Evolutionary conservation across 30 jellyfish, hydroid and myxozoan species (phyloP), one percentile per base, ranked within the genome.

Genomic region (Aurelia sp.): DNA sequence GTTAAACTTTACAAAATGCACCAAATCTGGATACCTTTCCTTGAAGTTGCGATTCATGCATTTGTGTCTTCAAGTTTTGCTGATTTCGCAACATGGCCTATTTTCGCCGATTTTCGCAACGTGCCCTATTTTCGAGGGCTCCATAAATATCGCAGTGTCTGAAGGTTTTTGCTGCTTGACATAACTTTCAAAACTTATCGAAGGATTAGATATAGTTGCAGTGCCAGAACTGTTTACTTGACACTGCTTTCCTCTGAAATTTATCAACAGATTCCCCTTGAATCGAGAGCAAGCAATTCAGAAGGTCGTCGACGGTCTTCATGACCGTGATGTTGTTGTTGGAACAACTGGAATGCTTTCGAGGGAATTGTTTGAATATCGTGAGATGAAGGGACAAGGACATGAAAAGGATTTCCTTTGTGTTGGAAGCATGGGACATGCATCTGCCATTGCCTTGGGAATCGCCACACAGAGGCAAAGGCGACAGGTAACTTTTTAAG

Each of bases 341-440:
- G 99, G 99, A 12, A 95, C 99, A 21, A 95, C 99, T 10, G 99
- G 99, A 50, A 95, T 95, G 99, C 90, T 95, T 27, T 90, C 98
- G 3, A 92, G 99, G 76, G 99, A 95, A 81, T 79, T 95, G 8
- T 95, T 95, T 76, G 99, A 95, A 69, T 78, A 90, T 50, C 95
- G 99, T 41, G 99, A 87, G 50, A 65, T 85, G 24, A 82, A 72
- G 9, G 96, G 96, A 5, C 97, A 95, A 22, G 99, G 99, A 9
- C 99, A 95, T 81, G 99, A 95, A 76, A 95, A 95, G 60, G 99
- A 95, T 63, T 95, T 95, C 73, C 77, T 95, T 18, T 90, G 98
- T 50, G 99, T 95, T 80, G 99, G 99, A 30, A 95, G 99, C 44
- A 95, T 95, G 99, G 99, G 99, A 12, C 99, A 95, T 78, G 97